Conservation (phyloP, 1,140 invertebrate species). For the Caenorhabditis briggsae region DNA sequence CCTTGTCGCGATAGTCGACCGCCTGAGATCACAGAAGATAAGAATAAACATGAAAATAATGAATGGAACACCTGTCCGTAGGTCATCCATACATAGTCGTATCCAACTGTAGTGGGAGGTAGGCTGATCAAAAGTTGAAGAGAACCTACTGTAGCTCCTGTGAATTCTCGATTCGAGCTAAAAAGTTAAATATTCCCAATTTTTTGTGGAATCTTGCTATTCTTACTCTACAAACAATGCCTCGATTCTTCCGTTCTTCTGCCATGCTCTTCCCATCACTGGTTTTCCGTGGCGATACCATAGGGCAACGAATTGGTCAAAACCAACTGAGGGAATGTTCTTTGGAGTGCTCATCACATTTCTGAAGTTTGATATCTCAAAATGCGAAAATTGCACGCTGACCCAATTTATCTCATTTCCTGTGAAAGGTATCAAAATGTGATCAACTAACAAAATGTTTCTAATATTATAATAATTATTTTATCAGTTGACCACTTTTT, state of each 20-base stretch:
- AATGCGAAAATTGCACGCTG: neutral
- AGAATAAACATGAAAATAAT: neutral
- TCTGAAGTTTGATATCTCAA: neutral
- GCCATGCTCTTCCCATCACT: slow-evolving; percentile 55
- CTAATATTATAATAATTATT: too few species aligned
- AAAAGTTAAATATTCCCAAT: neutral
- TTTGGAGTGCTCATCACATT: slow-evolving; percentile 13
- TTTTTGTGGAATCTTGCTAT: neutral
- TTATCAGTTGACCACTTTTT: too few species aligned
- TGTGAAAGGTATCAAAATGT: too few species aligned
- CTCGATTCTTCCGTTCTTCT: slow-evolving; percentile 27
- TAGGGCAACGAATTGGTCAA: slow-evolving; percentile 47
- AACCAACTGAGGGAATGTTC: slow-evolving; percentile 7
- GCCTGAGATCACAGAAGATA: neutral
- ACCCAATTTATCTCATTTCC: too few species aligned
- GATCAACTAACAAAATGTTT: too few species aligned
- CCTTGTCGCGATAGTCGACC: slow-evolving; percentile 31
- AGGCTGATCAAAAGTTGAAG: slow-evolving; percentile 42
- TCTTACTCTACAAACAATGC: slow-evolving; percentile 37
- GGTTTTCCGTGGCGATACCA: slow-evolving; percentile 58
- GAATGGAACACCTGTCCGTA: neutral
- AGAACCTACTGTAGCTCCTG: slow-evolving; percentile 44
- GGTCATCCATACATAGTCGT: slow-evolving; percentile 52
- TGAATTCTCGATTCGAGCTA: slow-evolving; percentile 34
- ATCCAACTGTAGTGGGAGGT: slow-evolving; percentile 26